Base-by-base conservation (phyloP, 2,888 invertebrate species). In the Cetonia aurata region DNA sequence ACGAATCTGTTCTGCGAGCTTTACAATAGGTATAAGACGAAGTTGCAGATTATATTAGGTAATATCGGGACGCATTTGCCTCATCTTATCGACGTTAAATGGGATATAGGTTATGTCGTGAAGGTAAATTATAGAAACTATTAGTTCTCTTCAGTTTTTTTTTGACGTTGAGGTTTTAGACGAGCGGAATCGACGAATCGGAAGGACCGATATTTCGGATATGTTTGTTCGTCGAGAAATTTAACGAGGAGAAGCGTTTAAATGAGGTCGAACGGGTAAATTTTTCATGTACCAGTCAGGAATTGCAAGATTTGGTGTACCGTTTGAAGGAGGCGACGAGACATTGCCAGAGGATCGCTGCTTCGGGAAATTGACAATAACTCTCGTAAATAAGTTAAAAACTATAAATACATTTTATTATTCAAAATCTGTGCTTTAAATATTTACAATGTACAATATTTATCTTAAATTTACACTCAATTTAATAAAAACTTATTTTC, bases 271-370 rank as follows among this genome's bases (percentile, higher is more conserved):
- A 87, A 42, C 85, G 87, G 77, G 79, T 91, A 13, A 85, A 85
- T 73, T 91, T 91, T 76, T 88, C 87, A 3, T 91, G 91, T 79
- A 89, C 88, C 50, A 86, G 86, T 44, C 89, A 89, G 74, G 89
- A 91, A 77, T 79, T 91, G 56, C 90, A 91, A 78, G 91, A 91
- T 82, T 84, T 91, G 69, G 88, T 91, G 71, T 89, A 89, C 77
- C 91, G 91, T 82, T 81, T 91, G 19, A 90, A 90, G 80, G 90
- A 91, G 79, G 86, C 89, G 59, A 86, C 88, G 60, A 83, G 89
- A 75, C 91, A 91, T 79, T 88, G 90, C 78, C 89, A 90, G 75
- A 88, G 86, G 78, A 80, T 89, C 17, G 77, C 74, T 41, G 67
- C 67, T 6, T 6, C 37, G 37, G 37, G 37, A 8, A 6, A 37